These are phyloP conservation scores for Ceratothoa steindachneri DNA, from an alignment of 2,888 invertebrate species.

Conservation along the genomic window DNA sequence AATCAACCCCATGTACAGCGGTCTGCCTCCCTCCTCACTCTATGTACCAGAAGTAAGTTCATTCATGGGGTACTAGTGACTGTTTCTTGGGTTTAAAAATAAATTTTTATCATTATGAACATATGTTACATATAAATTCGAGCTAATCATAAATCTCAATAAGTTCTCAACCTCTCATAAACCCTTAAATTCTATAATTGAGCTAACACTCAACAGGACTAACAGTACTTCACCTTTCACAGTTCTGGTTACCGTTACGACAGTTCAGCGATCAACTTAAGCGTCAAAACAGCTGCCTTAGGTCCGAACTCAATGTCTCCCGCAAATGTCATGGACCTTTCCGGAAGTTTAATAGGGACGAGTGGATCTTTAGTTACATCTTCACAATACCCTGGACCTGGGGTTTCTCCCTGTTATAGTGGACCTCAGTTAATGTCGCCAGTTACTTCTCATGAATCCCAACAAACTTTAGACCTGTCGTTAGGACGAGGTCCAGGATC, in stretches of 20 bases:
- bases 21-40: constrained; percentile 35
- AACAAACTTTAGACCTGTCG: constrained; percentile 46
- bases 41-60: constrained; percentile 44
- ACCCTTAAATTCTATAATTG: no score
- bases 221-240: constrained; percentile 1
- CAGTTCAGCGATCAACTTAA: constrained; percentile 45
- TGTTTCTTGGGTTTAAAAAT: no score
- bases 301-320: constrained; percentile 46
- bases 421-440: constrained; percentile 47
- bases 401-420: constrained; percentile 47
- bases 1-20: constrained; percentile 34
- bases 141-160: no score
- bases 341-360: constrained; percentile 39
- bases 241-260: constrained; percentile 45
- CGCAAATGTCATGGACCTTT: constrained; percentile 45
- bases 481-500: constrained; percentile 40
- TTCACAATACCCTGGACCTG: constrained; percentile 46
- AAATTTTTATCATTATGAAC: no score
- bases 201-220: no score
- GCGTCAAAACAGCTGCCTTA: constrained; percentile 45
- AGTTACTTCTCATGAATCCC: constrained; percentile 40
- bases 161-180: no score
- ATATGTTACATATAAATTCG: no score
- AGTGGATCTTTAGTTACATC: constrained; percentile 44
- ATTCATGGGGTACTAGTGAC: no score